Evolutionary conservation across 2,888 invertebrate genomes (phyloP).

Genomic region (Argyresthia goedartella): DNA sequence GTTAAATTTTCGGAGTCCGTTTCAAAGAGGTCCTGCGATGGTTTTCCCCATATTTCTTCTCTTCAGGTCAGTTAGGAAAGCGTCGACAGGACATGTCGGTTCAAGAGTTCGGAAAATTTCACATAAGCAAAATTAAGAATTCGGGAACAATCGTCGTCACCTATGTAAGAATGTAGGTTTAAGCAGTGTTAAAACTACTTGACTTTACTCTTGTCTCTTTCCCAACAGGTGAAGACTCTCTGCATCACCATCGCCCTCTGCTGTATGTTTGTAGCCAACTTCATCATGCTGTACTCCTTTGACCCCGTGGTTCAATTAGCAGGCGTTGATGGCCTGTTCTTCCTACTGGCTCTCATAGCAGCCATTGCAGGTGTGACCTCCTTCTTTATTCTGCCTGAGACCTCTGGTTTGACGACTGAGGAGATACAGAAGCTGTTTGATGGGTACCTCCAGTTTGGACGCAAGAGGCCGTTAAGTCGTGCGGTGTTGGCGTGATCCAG

Average conservation of each 20-base stretch:
- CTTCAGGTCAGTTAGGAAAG: no score
- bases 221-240: slow-evolving; percentile 25
- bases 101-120: no score
- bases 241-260: slow-evolving; percentile 16
- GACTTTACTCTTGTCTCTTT: not conserved
- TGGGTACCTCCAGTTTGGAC: not conserved
- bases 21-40: no score
- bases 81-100: no score
- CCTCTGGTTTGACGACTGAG: slow-evolving; percentile 25
- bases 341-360: slow-evolving; percentile 27
- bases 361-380: slow-evolving; percentile 21
- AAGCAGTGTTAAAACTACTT: no score
- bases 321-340: slow-evolving; percentile 37
- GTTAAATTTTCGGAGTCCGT: no score
- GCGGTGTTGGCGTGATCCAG: no score
- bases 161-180: no score
- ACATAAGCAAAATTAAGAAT: no score
- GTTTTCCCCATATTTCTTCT: no score
- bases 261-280: slow-evolving; percentile 20
- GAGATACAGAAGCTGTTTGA: not conserved
- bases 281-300: slow-evolving; percentile 20
- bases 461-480: not conserved
- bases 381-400: slow-evolving; percentile 36
- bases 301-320: slow-evolving; percentile 18
- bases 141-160: no score